phyloP scores from a whole-genome alignment of 2,113 vertebrate species.

The Bubalus kerabau region DNA sequence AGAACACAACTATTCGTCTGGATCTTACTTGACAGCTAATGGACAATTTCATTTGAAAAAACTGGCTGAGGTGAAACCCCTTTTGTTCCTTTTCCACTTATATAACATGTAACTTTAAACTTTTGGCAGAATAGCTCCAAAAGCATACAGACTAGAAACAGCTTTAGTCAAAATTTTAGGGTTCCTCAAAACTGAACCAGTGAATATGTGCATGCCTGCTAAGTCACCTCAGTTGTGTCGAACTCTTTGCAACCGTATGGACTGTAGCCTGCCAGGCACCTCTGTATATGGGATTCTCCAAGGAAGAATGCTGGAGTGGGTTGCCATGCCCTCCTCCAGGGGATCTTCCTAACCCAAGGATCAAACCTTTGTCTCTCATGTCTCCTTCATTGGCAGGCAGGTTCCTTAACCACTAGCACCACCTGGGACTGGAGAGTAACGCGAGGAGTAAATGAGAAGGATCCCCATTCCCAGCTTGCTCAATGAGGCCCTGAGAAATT shows the following conservation, averaged over 20 bases:
- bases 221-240: background rate
- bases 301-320: background rate
- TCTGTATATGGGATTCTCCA: background rate
- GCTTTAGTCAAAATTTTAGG: background rate
- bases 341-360: background rate
- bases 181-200: background rate
- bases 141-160: background rate
- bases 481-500: background rate
- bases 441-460: background rate
- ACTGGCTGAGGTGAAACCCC: background rate
- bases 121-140: background rate
- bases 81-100: slow-evolving; percentile 17
- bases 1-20: slow-evolving; percentile 41
- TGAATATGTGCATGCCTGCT: background rate
- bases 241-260: background rate
- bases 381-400: background rate
- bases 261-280: background rate
- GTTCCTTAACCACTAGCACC: background rate
- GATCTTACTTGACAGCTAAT: slow-evolving; percentile 46
- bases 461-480: background rate
- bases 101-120: background rate
- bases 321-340: background rate
- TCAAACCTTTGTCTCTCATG: background rate
- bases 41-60: slow-evolving; percentile 3
- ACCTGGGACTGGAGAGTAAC: background rate